phyloP scores from a whole-genome alignment of 2,888 invertebrate genomes.

The Rhamnusium bicolor region DNA sequence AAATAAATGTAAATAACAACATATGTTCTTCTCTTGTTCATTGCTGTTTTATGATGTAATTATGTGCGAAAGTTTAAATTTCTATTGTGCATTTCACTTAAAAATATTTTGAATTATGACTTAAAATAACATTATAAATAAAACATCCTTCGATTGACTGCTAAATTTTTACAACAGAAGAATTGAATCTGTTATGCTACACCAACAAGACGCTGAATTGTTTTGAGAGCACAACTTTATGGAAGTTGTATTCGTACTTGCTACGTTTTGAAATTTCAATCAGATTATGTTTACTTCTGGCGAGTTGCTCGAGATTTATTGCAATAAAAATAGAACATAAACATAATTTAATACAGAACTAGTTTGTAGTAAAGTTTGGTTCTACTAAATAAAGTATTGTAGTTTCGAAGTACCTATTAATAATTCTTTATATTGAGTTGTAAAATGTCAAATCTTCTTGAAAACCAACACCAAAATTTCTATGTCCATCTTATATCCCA shows the following conservation, averaged over 20 bases:
- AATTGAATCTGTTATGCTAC: background rate
- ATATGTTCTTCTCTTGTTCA: no score
- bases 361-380: background rate
- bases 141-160: background rate
- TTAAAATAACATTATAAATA: background rate
- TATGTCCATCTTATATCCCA: no score
- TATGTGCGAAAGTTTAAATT: no score
- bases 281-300: slow-evolving; percentile 11
- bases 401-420: background rate
- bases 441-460: background rate
- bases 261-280: slow-evolving; percentile 4
- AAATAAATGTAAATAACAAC: no score
- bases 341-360: slow-evolving; percentile 1
- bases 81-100: no score
- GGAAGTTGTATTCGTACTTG: slow-evolving; percentile 2
- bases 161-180: background rate
- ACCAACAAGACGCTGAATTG: background rate
- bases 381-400: background rate
- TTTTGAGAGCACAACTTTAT: slow-evolving; percentile 3
- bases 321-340: background rate
- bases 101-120: no score
- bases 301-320: slow-evolving; percentile 7
- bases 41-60: no score
- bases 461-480: background rate
- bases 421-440: background rate